Evolutionary conservation across 2,113 vertebrate species (phyloP).

Genomic region (Felis catus): F.catus_Fca126_mat1.0 CM031418.1:120562501-120563000

Average conservation of each 20-base stretch:
- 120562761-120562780: neutral
- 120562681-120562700: neutral
- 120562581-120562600: too few relatives aligned
- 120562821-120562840: neutral
- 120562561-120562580: too few relatives aligned
- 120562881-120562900: neutral
- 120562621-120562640: conserved; percentile 29
- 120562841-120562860: neutral
- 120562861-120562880: neutral
- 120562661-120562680: conserved; percentile 12
- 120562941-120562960: neutral
- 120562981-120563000: neutral
- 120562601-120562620: neutral
- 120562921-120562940: neutral
- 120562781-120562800: neutral
- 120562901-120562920: neutral
- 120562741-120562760: neutral
- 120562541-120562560: too few relatives aligned
- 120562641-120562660: neutral
- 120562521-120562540: too few relatives aligned
- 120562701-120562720: neutral
- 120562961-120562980: neutral
- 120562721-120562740: neutral
- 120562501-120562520: too few relatives aligned
- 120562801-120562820: neutral